phyloP scores from a whole-genome alignment of 2,113 vertebrate species.

The Podiceps cristatus region DNA sequence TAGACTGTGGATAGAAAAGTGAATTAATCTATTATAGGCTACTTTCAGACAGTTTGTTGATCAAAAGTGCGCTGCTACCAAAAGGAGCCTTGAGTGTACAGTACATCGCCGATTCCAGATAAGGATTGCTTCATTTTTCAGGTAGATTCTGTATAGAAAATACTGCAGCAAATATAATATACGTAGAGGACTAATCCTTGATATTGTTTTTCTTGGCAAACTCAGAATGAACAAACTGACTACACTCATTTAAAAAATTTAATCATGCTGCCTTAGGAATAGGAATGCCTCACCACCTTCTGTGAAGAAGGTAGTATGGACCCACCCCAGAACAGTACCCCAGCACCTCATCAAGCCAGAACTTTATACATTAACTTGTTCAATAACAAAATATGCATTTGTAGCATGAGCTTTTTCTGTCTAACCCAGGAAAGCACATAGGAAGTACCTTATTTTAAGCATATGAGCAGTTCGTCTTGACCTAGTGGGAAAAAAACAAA shows the following conservation, averaged over 20 bases:
- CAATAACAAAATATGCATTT: neutral
- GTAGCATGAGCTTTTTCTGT: neutral
- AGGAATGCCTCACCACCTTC: neutral
- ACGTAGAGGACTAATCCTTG: neutral
- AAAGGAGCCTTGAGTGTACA: neutral
- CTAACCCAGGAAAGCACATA: neutral
- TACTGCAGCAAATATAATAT: neutral
- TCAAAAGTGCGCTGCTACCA: neutral
- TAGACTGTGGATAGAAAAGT: neutral
- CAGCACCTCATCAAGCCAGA: neutral
- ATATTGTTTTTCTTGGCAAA: neutral
- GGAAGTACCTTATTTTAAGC: neutral
- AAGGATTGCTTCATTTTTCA: neutral
- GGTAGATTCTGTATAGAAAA: neutral
- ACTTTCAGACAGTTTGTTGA: neutral
- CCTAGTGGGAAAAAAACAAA: neutral
- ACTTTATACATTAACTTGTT: neutral
- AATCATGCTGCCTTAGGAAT: neutral
- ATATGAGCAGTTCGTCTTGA: neutral
- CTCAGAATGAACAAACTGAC: neutral
- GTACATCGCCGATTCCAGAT: neutral
- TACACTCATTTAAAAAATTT: neutral
- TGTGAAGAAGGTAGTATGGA: neutral
- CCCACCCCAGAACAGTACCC: neutral
- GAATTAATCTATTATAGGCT: neutral